These are phyloP conservation scores for Amphipyra tragopoginis DNA, from an alignment of 2,888 invertebrate species.

Conservation along the genomic window DNA sequence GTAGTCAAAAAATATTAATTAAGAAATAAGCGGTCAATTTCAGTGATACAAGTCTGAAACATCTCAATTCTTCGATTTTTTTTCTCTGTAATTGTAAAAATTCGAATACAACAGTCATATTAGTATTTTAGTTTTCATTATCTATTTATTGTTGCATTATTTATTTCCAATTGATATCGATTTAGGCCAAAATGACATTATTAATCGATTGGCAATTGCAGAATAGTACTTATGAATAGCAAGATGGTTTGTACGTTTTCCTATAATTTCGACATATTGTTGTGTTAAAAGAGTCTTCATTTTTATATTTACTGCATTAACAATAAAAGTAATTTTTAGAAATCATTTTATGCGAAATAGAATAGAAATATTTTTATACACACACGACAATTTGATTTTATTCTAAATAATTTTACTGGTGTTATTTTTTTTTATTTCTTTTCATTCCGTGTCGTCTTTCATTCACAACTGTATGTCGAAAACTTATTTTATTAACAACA, in stretches of 20 bases:
- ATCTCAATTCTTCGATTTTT: constrained; percentile 18
- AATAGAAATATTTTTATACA: constrained; percentile 49
- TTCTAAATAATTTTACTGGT: neutral
- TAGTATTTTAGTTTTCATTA: constrained; percentile 50
- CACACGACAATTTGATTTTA: constrained; percentile 3
- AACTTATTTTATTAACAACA: constrained; percentile 50
- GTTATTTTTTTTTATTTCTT: neutral
- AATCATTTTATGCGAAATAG: constrained; percentile 28
- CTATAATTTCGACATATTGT: constrained; percentile 50
- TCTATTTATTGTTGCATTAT: constrained; percentile 57
- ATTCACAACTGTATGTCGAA: constrained; percentile 61
- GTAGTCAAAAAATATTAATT: constrained; percentile 55
- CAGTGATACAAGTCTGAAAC: constrained; percentile 52
- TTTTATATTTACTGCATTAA: neutral
- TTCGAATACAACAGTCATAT: constrained; percentile 51
- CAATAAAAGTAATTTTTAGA: constrained; percentile 32
- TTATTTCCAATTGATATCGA: constrained; percentile 47
- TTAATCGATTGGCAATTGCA: constrained; percentile 57
- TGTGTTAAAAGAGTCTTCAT: constrained; percentile 17
- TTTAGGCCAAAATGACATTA: constrained; percentile 53
- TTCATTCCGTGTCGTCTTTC: neutral
- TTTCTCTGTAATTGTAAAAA: constrained; percentile 44
- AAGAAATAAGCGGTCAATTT: constrained; percentile 31
- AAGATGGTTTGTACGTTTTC: constrained; percentile 34
- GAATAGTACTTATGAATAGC: constrained; percentile 60